A percentile compares a stretch with the other conserved stretches of the same genome.
phyloP scores from a whole-genome alignment of 1,140 invertebrate genomes.

The Dendrolimus punctatus region DNA sequence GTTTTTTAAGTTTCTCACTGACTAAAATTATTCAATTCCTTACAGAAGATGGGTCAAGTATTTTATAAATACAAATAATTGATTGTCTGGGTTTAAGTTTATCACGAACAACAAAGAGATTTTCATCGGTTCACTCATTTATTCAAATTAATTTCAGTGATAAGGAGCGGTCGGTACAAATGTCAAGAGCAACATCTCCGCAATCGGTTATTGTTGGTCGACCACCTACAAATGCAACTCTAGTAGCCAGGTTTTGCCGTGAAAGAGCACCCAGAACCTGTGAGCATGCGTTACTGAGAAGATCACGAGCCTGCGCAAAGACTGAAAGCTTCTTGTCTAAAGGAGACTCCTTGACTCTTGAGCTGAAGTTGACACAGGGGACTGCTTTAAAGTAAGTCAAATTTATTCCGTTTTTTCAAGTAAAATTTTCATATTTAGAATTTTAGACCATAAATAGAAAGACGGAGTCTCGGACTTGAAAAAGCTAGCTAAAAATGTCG shows the following conservation, averaged over 20 bases:
- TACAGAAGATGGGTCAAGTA: too few species aligned
- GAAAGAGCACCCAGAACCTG: slow-evolving; percentile 84
- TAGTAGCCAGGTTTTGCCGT: slow-evolving; percentile 84
- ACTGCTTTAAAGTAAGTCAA: slow-evolving; percentile 82
- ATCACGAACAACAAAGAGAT: too few species aligned
- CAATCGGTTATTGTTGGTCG: slow-evolving; percentile 68
- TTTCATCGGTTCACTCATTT: background rate
- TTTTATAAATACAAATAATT: too few species aligned
- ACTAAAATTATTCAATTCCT: too few species aligned
- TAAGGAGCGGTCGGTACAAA: slow-evolving; percentile 61
- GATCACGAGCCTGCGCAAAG: slow-evolving; percentile 80
- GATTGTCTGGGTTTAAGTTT: too few species aligned
- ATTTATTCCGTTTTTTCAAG: background rate
- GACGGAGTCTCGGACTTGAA: too few species aligned
- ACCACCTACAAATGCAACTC: slow-evolving; percentile 77
- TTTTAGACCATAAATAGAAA: too few species aligned
- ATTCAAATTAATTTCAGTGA: slow-evolving; percentile 38
- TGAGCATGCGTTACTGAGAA: slow-evolving; percentile 79
- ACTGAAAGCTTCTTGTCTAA: slow-evolving; percentile 89
- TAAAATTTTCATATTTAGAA: background rate
- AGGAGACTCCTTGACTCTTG: slow-evolving; percentile 84
- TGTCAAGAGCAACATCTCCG: slow-evolving; percentile 61
- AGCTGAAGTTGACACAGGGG: slow-evolving; percentile 85
- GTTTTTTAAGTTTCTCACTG: too few species aligned
- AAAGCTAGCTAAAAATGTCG: too few species aligned